Evolutionary conservation across 2,113 vertebrate species (phyloP).

Genomic region (Gambusia holbrooki): DNA sequence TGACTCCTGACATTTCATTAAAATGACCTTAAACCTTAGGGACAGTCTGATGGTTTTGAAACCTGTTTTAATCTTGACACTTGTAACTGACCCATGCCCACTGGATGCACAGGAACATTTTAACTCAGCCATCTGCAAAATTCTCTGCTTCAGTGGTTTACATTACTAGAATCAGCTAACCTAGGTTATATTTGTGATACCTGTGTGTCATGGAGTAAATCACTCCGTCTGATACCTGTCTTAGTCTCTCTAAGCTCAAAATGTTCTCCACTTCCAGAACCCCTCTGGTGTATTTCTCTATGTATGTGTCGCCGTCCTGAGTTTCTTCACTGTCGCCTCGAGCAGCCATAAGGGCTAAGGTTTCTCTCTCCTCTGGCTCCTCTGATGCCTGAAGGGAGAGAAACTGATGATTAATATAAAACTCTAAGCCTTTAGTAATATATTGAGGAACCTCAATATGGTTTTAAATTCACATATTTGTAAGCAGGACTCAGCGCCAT

Average conservation of each 20-base stretch:
- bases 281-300: constrained; percentile 93
- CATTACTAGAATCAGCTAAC: too few relatives aligned
- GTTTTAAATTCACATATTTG: background rate
- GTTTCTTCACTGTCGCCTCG: constrained; percentile 88
- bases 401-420: background rate
- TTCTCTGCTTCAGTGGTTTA: background rate
- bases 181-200: too few relatives aligned
- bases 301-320: constrained; percentile 91
- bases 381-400: constrained; percentile 87
- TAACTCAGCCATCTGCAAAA: background rate
- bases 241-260: constrained; percentile 90
- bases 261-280: constrained; percentile 97
- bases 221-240: constrained; percentile 80
- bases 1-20: background rate
- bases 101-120: background rate
- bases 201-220: too few relatives aligned
- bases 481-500: constrained; percentile 7
- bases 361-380: constrained; percentile 95
- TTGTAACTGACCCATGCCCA: background rate
- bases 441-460: background rate
- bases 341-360: constrained; percentile 93
- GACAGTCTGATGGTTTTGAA: too few relatives aligned
- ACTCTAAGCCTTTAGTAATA: background rate
- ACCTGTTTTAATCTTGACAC: too few relatives aligned
- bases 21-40: background rate